These are phyloP conservation scores for Pelagia noctiluca DNA, from an alignment of 30 jellyfish, hydroid and myxozoan genomes.

Conservation along the genomic window DNA sequence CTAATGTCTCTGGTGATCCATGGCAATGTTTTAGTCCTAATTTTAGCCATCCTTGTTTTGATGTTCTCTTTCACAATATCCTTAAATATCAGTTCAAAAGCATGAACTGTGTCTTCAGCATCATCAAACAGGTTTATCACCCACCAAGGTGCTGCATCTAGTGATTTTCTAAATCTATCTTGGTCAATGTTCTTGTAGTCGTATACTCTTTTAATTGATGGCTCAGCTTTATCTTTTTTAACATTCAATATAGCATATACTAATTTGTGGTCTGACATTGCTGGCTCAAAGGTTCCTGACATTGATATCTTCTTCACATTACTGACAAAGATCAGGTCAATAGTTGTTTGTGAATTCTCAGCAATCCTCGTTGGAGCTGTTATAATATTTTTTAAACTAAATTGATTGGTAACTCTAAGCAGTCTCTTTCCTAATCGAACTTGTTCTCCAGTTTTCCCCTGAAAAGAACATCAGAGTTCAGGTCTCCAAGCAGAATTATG, in stretches of 20 bases:
- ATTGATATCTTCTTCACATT: slow-evolving; percentile 10
- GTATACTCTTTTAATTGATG: background rate
- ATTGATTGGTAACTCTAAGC: slow-evolving; percentile 30
- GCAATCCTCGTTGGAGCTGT: slow-evolving; percentile 42
- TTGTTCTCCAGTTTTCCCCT: slow-evolving; percentile 32
- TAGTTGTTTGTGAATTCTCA: slow-evolving; percentile 11
- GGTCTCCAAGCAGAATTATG: slow-evolving; percentile 24
- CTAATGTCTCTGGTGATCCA: slow-evolving; percentile 51
- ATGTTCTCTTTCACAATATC: slow-evolving; percentile 23
- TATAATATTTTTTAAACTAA: slow-evolving; percentile 15
- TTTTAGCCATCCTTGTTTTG: slow-evolving; percentile 30
- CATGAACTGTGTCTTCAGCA: slow-evolving; percentile 18
- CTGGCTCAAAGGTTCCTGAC: slow-evolving; percentile 47
- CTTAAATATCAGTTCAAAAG: slow-evolving; percentile 19
- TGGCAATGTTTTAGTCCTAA: slow-evolving; percentile 14
- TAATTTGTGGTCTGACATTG: slow-evolving; percentile 38
- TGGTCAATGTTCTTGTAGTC: too few species aligned
- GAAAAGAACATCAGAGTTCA: slow-evolving; percentile 40
- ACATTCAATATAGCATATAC: slow-evolving; percentile 20
- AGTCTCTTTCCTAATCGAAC: slow-evolving; percentile 32
- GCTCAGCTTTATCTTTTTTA: background rate
- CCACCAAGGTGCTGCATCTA: slow-evolving; percentile 57
- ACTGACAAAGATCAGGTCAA: slow-evolving; percentile 36
- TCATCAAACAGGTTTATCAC: slow-evolving; percentile 26
- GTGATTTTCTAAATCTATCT: too few species aligned